Evolutionary conservation across 2,797 vertebrate species (phyloP).

Genomic region (Carapus acus): DNA sequence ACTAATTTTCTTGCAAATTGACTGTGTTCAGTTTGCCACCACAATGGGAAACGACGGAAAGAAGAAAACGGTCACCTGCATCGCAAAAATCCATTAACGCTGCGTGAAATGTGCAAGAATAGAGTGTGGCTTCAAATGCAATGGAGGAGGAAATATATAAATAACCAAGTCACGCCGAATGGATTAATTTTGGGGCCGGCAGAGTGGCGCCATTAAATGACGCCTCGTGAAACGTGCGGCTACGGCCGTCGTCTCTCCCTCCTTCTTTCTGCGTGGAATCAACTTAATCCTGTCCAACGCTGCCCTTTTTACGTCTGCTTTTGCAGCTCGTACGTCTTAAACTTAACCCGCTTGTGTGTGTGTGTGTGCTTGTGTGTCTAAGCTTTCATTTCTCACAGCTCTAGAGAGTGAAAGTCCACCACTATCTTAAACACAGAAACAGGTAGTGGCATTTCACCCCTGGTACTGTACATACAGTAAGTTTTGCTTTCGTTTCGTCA

Average conservation of each 20-base stretch:
- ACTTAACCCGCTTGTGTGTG: too few relatives aligned
- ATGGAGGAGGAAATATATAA: slow-evolving; percentile 38
- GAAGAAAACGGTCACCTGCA: slow-evolving; percentile 32
- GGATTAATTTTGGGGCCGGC: slow-evolving; percentile 55
- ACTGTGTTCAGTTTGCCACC: slow-evolving; percentile 47
- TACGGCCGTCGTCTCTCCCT: slow-evolving; percentile 54
- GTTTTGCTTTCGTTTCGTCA: too few relatives aligned
- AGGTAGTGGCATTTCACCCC: too few relatives aligned
- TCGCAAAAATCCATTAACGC: slow-evolving; percentile 53
- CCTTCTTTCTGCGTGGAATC: slow-evolving; percentile 53
- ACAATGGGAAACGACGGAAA: slow-evolving; percentile 37
- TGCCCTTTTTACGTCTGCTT: too few relatives aligned
- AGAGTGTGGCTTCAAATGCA: slow-evolving; percentile 19
- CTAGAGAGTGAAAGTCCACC: too few relatives aligned
- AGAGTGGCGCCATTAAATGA: slow-evolving; percentile 51
- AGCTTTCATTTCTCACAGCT: too few relatives aligned
- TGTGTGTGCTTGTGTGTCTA: too few relatives aligned
- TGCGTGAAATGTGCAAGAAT: slow-evolving; percentile 13
- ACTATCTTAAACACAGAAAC: too few relatives aligned
- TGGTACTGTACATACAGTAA: too few relatives aligned
- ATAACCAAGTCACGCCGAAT: slow-evolving; percentile 33
- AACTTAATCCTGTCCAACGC: slow-evolving; percentile 64
- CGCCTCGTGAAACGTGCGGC: slow-evolving; percentile 61
- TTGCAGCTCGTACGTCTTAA: too few relatives aligned
- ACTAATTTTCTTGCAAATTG: slow-evolving; percentile 54